Conservation (phyloP, 2,113 vertebrate genomes). For the Herpailurus yagouaroundi region DNA sequence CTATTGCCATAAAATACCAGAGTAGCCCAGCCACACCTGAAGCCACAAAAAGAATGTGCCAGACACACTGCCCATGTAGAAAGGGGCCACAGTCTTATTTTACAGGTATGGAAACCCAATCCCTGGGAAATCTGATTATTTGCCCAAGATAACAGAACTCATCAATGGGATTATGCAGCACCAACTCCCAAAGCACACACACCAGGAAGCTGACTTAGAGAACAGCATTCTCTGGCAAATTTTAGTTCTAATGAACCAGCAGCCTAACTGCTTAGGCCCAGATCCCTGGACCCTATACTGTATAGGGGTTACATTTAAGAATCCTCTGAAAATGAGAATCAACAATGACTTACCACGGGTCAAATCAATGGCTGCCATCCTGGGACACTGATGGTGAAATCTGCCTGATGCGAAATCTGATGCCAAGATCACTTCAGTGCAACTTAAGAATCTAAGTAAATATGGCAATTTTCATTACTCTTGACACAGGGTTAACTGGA, state of each 20-base stretch:
- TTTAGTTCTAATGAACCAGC: neutral
- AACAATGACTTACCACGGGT: slow-evolving; percentile 38
- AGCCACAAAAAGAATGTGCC: neutral
- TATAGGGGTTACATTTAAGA: neutral
- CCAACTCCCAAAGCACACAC: neutral
- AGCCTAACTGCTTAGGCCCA: neutral
- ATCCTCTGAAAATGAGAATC: neutral
- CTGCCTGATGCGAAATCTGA: neutral
- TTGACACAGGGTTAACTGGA: neutral
- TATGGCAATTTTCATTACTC: slow-evolving; percentile 23
- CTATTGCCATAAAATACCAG: neutral
- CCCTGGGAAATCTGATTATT: neutral
- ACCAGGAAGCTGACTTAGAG: neutral
- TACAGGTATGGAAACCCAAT: neutral
- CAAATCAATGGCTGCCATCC: slow-evolving; percentile 44
- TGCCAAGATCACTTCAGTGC: neutral
- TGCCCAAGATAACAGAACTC: neutral
- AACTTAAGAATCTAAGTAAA: neutral
- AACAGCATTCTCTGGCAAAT: neutral
- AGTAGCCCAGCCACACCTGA: neutral
- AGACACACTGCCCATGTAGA: neutral
- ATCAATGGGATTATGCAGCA: neutral
- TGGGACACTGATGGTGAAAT: neutral
- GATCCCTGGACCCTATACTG: neutral
- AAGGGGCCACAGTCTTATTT: neutral